Evolutionary conservation across 2,113 vertebrate genomes (phyloP).

Genomic region (Clarias batrachus): DNA sequence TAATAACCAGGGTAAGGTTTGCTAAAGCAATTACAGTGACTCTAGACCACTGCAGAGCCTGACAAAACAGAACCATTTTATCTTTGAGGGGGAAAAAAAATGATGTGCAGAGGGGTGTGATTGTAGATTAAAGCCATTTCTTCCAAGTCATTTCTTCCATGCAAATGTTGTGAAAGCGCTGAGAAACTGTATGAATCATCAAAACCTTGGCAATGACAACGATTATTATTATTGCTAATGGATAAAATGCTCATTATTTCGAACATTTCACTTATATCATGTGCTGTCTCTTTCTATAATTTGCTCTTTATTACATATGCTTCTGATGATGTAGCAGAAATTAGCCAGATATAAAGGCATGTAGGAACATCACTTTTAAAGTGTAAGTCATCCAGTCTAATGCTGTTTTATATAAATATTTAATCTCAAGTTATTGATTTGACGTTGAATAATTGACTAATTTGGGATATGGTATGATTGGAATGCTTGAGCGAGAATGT

Average conservation of each 20-base stretch:
- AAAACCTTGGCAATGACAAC: not conserved
- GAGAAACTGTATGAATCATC: not conserved
- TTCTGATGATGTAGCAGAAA: not conserved
- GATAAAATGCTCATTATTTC: not conserved
- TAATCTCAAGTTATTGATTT: not conserved
- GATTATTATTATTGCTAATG: not conserved
- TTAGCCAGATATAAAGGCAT: not conserved
- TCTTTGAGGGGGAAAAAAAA: not conserved
- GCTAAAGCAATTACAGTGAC: slow-evolving; percentile 30
- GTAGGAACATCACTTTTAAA: not conserved
- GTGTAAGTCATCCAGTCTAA: not conserved
- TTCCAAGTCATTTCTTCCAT: slow-evolving; percentile 8
- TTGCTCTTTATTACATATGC: not conserved
- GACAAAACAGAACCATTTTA: not conserved
- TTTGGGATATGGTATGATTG: not conserved
- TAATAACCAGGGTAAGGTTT: slow-evolving; percentile 41
- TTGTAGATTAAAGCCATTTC: not conserved
- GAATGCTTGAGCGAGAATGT: not conserved
- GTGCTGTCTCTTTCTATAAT: not conserved
- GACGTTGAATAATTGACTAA: not conserved
- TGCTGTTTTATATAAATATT: not conserved
- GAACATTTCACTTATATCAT: not conserved
- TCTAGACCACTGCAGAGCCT: not conserved
- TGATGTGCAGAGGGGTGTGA: not conserved
- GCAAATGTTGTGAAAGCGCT: not conserved